Percentiles rank a stretch among this genome's conserved stretches.
These are phyloP conservation scores for Acanthosepion esculentum DNA, from an alignment of 2,888 invertebrate genomes.

Conservation along the genomic window DNA sequence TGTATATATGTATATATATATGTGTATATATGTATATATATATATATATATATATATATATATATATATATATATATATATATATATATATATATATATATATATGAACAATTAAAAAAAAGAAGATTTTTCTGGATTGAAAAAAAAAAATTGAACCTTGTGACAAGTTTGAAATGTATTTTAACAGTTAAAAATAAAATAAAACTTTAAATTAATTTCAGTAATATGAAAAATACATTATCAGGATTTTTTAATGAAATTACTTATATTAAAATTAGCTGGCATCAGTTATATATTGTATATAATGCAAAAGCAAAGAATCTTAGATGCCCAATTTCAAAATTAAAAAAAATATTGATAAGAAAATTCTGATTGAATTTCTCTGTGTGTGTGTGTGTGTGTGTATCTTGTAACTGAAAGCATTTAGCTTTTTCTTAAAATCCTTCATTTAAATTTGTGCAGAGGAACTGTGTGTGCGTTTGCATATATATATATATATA, in stretches of 20 bases:
- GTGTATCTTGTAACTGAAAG: background rate
- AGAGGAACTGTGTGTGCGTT: background rate
- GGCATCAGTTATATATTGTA: background rate
- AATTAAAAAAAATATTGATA: background rate
- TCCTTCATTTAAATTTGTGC: background rate
- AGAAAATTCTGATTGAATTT: background rate
- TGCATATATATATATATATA: too few relatives aligned
- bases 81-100: too few relatives aligned
- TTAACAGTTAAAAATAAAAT: background rate
- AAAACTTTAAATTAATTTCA: too few relatives aligned
- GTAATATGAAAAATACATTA: background rate
- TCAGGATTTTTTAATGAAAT: too few relatives aligned
- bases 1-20: too few relatives aligned
- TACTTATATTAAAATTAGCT: background rate
- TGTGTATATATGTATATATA: too few relatives aligned
- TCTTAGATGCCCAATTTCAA: background rate
- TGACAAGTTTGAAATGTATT: background rate
- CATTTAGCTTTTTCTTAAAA: background rate
- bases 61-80: too few relatives aligned
- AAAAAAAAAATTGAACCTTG: too few relatives aligned
- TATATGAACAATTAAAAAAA: too few relatives aligned
- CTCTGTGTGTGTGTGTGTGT: background rate
- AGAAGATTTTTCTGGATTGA: too few relatives aligned
- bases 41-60: too few relatives aligned
- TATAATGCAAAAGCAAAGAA: background rate